Evolutionary conservation across 2,797 vertebrate genomes (phyloP).

Genomic region (Galaxias olidus): DNA sequence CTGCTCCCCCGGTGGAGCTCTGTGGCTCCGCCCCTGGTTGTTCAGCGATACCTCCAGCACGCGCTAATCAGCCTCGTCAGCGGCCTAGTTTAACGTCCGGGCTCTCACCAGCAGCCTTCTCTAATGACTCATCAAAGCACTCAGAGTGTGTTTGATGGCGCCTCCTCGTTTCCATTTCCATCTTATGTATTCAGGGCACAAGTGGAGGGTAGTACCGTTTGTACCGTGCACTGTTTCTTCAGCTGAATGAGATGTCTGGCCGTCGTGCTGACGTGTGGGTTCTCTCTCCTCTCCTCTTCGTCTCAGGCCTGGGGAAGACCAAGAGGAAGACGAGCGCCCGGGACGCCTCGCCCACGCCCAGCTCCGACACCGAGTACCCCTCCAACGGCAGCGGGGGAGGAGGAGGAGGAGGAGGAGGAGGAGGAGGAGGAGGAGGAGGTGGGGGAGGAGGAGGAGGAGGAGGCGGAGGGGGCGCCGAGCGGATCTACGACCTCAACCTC

Average conservation of each 20-base stretch:
- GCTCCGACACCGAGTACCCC: conserved; percentile 90
- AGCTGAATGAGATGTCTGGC: not conserved
- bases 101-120: not conserved
- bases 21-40: not conserved
- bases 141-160: not conserved
- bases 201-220: no score
- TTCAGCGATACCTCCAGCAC: conserved; percentile 7
- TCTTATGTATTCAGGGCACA: no score
- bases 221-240: no score
- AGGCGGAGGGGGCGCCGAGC: conserved; percentile 76
- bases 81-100: conserved; percentile 20
- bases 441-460: conserved; percentile 64
- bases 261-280: not conserved
- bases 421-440: conserved; percentile 43
- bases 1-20: conserved; percentile 22
- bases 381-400: conserved; percentile 84
- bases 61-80: conserved; percentile 25
- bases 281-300: conserved; percentile 7
- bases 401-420: conserved; percentile 43
- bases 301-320: conserved; percentile 90
- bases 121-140: not conserved
- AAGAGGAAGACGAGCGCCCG: conserved; percentile 89
- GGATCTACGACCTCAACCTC: conserved; percentile 94
- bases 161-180: no score
- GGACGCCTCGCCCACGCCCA: conserved; percentile 92